These are phyloP conservation scores for Aeoliscus strigatus DNA, from an alignment of 2,797 vertebrate genomes.

Conservation along the genomic window DNA sequence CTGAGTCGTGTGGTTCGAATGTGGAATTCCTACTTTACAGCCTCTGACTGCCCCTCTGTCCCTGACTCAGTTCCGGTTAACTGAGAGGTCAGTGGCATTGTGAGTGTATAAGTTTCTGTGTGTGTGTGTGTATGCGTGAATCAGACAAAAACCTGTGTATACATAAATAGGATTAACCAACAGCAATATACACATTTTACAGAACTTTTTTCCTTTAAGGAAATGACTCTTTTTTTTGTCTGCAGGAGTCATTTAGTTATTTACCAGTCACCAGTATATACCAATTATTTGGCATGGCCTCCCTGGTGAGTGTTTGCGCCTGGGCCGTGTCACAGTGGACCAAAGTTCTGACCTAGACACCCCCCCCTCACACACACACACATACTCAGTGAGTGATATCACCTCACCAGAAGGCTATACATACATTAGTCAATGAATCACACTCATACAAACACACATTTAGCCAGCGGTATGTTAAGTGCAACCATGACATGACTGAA, in stretches of 20 bases:
- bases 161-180: slow-evolving; percentile 8
- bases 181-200: too few species aligned
- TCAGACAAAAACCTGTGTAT: slow-evolving; percentile 2
- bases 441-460: slow-evolving; percentile 31
- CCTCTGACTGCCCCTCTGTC: slow-evolving; percentile 43
- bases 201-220: too few species aligned
- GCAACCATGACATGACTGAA: slow-evolving; percentile 27
- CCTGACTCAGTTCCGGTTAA: slow-evolving; percentile 52
- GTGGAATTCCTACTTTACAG: slow-evolving; percentile 62
- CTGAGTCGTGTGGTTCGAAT: slow-evolving; percentile 56
- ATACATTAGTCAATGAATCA: slow-evolving; percentile 35
- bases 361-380: neutral
- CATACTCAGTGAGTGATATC: slow-evolving; percentile 19
- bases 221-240: too few species aligned
- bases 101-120: too few species aligned
- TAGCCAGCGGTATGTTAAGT: slow-evolving; percentile 12
- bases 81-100: slow-evolving; percentile 36
- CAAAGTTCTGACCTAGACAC: slow-evolving; percentile 32
- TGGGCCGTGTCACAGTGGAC: slow-evolving; percentile 25
- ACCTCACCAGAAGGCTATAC: slow-evolving; percentile 49
- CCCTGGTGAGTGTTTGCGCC: slow-evolving; percentile 20
- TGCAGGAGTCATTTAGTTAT: too few species aligned
- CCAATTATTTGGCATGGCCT: slow-evolving; percentile 21
- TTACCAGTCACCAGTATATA: too few species aligned
- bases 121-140: slow-evolving; percentile 12